Conservation (phyloP, 2,888 invertebrate species). For the Platypus cylindrus region DNA sequence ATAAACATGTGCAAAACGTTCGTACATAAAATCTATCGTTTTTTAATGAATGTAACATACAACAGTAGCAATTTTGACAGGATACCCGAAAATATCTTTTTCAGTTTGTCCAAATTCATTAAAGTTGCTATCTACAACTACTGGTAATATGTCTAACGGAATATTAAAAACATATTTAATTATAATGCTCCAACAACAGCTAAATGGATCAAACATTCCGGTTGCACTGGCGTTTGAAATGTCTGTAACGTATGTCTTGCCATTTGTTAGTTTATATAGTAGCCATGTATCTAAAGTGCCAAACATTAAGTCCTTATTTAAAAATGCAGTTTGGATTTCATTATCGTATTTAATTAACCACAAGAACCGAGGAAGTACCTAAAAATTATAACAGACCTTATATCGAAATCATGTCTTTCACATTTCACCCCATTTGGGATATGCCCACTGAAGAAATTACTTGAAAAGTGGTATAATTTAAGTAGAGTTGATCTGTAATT, state of each 20-base stretch:
- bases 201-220: constrained; percentile 88
- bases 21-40: not conserved
- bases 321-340: constrained; percentile 51
- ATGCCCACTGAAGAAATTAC: not conserved
- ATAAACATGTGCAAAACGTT: constrained; percentile 9
- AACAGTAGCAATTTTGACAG: constrained; percentile 66
- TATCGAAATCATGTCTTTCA: not conserved
- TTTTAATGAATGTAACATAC: constrained; percentile 36
- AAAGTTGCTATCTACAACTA: constrained; percentile 66
- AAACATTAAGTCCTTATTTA: constrained; percentile 56
- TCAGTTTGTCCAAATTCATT: constrained; percentile 58
- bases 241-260: constrained; percentile 65
- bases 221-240: constrained; percentile 85
- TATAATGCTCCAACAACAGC: constrained; percentile 63
- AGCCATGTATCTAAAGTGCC: constrained; percentile 92
- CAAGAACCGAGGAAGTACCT: constrained; percentile 47
- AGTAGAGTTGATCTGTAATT: no score
- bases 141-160: constrained; percentile 63
- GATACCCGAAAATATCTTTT: constrained; percentile 55
- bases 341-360: constrained; percentile 68
- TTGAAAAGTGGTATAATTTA: no score
- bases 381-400: constrained; percentile 4
- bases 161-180: constrained; percentile 62
- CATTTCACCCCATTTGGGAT: not conserved
- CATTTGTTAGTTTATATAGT: constrained; percentile 62